These are phyloP conservation scores for Phoenicopterus ruber DNA, from an alignment of 2,113 vertebrate genomes.

Conservation along the genomic window DNA sequence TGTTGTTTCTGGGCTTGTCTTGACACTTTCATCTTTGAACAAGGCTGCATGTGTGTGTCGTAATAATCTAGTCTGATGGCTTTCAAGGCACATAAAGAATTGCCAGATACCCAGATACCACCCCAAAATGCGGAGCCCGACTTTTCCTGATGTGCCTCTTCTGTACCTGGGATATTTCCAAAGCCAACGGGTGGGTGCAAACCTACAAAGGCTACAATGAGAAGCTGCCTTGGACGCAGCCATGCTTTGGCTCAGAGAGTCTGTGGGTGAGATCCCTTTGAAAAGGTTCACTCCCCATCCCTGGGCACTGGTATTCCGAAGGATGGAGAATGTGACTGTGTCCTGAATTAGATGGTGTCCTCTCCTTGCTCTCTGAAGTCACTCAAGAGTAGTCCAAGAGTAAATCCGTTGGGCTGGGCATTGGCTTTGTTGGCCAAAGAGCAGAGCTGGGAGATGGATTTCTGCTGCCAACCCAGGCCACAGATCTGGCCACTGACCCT, in stretches of 20 bases:
- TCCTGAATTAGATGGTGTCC: neutral
- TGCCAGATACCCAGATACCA: neutral
- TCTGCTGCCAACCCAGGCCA: neutral
- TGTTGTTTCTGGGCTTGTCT: slow-evolving; percentile 5
- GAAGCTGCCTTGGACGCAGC: neutral
- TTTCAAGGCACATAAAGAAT: neutral
- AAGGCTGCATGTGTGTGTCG: neutral
- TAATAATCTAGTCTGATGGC: neutral
- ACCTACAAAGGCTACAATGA: neutral
- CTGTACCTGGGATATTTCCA: neutral
- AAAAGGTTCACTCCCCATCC: neutral
- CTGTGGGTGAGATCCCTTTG: neutral
- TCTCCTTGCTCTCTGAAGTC: neutral
- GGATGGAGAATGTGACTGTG: neutral
- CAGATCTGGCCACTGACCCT: neutral
- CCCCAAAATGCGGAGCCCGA: neutral
- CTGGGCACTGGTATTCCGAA: neutral
- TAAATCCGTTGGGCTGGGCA: neutral
- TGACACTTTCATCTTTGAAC: neutral
- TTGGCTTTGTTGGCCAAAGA: neutral
- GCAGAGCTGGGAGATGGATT: neutral
- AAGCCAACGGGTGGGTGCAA: neutral
- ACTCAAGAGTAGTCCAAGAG: neutral
- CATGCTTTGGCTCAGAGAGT: rapidly evolving
- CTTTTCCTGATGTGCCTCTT: neutral